Percentiles rank a stretch among this genome's conserved stretches.
These are phyloP conservation scores for Malacosoma neustria DNA, from an alignment of 2,888 invertebrate species.

Conservation along the genomic window DNA sequence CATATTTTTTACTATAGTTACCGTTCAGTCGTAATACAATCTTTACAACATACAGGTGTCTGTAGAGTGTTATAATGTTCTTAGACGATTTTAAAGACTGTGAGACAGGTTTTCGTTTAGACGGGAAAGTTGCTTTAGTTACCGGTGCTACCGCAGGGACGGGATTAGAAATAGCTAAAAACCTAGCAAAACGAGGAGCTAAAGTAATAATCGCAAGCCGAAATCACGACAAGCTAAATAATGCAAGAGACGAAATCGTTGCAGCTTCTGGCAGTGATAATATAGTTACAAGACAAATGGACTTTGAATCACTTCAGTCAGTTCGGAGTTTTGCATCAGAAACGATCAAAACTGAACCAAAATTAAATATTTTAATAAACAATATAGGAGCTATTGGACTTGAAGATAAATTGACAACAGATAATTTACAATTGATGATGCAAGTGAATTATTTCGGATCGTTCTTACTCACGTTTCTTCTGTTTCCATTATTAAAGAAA, in stretches of 20 bases:
- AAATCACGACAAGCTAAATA: constrained; percentile 36
- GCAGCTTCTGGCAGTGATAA: constrained; percentile 27
- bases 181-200: constrained; percentile 65
- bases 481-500: constrained; percentile 36
- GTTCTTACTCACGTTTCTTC: constrained; percentile 42
- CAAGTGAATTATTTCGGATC: constrained; percentile 67
- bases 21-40: constrained; percentile 11
- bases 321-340: constrained; percentile 74
- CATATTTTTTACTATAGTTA: neutral
- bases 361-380: constrained; percentile 58
- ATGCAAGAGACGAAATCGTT: constrained; percentile 28
- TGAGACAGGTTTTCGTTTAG: constrained; percentile 29
- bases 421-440: constrained; percentile 77
- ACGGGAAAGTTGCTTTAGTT: constrained; percentile 51
- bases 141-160: constrained; percentile 51
- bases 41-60: constrained; percentile 2
- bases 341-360: constrained; percentile 55
- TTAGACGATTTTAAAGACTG: constrained; percentile 37
- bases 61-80: too few relatives aligned
- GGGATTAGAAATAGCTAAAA: constrained; percentile 47
- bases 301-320: constrained; percentile 65
- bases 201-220: constrained; percentile 73
- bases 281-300: constrained; percentile 45
- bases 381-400: constrained; percentile 66
- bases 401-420: constrained; percentile 64